Evolutionary conservation across 2,888 invertebrate genomes (phyloP).

Genomic region (Leucophenga montana): DNA sequence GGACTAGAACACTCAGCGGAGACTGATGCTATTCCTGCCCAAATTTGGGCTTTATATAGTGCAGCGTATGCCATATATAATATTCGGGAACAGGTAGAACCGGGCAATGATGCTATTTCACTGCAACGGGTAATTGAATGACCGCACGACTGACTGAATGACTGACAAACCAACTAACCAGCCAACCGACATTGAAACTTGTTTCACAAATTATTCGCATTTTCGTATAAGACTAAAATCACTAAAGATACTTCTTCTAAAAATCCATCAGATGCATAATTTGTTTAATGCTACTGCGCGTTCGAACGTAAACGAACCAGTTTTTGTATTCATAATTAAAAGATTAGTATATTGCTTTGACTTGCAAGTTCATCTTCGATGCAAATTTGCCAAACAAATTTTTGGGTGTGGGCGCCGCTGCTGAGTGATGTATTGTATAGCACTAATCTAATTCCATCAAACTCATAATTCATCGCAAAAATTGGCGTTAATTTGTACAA

Average conservation of each 20-base stretch:
- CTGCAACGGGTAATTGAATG: constrained; percentile 10
- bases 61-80: not conserved
- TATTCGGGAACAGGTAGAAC: constrained; percentile 30
- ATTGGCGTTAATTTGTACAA: constrained; percentile 21
- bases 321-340: constrained; percentile 31
- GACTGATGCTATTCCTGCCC: constrained; percentile 48
- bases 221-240: too few relatives aligned
- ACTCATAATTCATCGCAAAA: constrained; percentile 40
- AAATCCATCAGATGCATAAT: too few relatives aligned
- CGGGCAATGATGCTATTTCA: constrained; percentile 8
- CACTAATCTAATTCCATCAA: constrained; percentile 23
- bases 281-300: too few relatives aligned
- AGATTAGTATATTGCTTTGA: constrained; percentile 28
- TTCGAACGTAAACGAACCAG: not conserved
- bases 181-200: constrained; percentile 25
- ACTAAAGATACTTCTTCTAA: too few relatives aligned
- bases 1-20: constrained; percentile 44
- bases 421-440: constrained; percentile 1
- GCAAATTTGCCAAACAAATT: not conserved
- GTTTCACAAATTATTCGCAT: not conserved
- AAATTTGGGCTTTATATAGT: constrained; percentile 49
- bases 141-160: constrained; percentile 36
- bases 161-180: constrained; percentile 21
- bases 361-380: not conserved
- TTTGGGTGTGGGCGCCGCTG: constrained; percentile 4